These are phyloP conservation scores for Lamellibrachia luymesi DNA, from an alignment of 1,140 invertebrate species.

Conservation along the genomic window DNA sequence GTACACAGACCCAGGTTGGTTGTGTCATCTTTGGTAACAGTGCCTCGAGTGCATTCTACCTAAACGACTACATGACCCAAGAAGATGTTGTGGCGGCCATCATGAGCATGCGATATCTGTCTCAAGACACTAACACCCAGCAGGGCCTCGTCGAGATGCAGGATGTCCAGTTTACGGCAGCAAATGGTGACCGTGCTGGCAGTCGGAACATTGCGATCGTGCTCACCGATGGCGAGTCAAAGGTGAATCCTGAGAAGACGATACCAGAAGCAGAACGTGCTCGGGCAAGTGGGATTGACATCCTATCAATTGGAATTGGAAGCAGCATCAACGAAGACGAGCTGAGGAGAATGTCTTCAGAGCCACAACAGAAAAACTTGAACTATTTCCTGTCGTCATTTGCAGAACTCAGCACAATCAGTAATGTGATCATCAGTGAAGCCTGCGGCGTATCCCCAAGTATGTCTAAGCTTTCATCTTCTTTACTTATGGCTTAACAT, in stretches of 20 bases:
- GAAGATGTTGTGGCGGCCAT: slow-evolving; percentile 19
- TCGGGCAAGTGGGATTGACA: neutral
- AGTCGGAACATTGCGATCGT: slow-evolving; percentile 45
- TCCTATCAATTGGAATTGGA: slow-evolving; percentile 12
- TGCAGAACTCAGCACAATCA: neutral
- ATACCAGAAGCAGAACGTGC: slow-evolving; percentile 18
- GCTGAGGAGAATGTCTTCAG: slow-evolving; percentile 22
- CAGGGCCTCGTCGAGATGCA: neutral
- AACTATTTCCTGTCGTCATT: slow-evolving; percentile 23
- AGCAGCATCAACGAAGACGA: slow-evolving; percentile 19
- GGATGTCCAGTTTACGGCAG: neutral
- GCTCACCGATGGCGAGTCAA: slow-evolving; percentile 45
- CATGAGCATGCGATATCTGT: neutral
- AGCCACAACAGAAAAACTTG: slow-evolving; percentile 17
- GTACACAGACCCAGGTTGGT: neutral
- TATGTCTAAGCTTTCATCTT: neutral
- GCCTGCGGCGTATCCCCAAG: neutral
- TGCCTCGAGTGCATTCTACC: slow-evolving; percentile 17
- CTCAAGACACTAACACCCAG: slow-evolving; percentile 7
- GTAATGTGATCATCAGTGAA: neutral
- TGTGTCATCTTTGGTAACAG: slow-evolving; percentile 18
- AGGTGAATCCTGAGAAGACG: slow-evolving; percentile 33
- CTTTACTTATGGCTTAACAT: neutral
- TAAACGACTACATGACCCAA: slow-evolving; percentile 18
- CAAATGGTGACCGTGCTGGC: slow-evolving; percentile 38